A percentile compares a stretch with the other conserved stretches of the same genome.
phyloP scores from a whole-genome alignment of 2,888 invertebrate species.

The Agrotis exclamationis region DNA sequence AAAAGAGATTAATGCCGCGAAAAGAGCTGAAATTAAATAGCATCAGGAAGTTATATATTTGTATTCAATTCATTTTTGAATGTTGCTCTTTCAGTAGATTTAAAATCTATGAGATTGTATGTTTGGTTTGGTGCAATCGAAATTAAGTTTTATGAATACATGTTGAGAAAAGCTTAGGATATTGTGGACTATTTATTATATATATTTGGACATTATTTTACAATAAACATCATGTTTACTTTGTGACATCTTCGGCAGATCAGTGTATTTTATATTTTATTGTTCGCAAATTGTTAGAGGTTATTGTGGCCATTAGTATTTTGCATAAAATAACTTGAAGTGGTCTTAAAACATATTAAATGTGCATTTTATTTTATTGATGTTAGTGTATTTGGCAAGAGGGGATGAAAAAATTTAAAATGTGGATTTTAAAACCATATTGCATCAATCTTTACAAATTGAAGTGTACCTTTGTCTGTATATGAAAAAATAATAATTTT shows the following conservation, averaged over 20 bases:
- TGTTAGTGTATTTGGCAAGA: slow-evolving; percentile 74
- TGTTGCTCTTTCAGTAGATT: slow-evolving; percentile 67
- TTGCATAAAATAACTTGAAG: slow-evolving; percentile 69
- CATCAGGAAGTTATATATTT: slow-evolving; percentile 57
- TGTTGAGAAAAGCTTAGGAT: slow-evolving; percentile 54
- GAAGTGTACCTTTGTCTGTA: slow-evolving; percentile 65
- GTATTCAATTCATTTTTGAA: slow-evolving; percentile 58
- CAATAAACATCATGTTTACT: slow-evolving; percentile 54
- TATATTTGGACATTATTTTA: slow-evolving; percentile 59
- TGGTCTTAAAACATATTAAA: slow-evolving; percentile 56
- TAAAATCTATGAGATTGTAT: slow-evolving; percentile 75
- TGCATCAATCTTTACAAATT: slow-evolving; percentile 63
- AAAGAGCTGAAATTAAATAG: slow-evolving; percentile 29
- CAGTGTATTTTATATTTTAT: slow-evolving; percentile 57
- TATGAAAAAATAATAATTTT: slow-evolving; percentile 53
- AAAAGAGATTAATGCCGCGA: slow-evolving; percentile 43
- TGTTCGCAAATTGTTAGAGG: slow-evolving; percentile 67
- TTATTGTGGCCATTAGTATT: slow-evolving; percentile 81
- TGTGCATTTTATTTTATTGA: slow-evolving; percentile 62
- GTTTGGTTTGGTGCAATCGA: slow-evolving; percentile 75
- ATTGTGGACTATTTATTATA: slow-evolving; percentile 65
- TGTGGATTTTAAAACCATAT: slow-evolving; percentile 51
- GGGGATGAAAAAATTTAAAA: slow-evolving; percentile 71
- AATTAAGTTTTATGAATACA: slow-evolving; percentile 66
- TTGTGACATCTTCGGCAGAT: slow-evolving; percentile 58